Evolutionary conservation across 2,797 vertebrate genomes (phyloP).

Genomic region (Mus minutoides): DNA sequence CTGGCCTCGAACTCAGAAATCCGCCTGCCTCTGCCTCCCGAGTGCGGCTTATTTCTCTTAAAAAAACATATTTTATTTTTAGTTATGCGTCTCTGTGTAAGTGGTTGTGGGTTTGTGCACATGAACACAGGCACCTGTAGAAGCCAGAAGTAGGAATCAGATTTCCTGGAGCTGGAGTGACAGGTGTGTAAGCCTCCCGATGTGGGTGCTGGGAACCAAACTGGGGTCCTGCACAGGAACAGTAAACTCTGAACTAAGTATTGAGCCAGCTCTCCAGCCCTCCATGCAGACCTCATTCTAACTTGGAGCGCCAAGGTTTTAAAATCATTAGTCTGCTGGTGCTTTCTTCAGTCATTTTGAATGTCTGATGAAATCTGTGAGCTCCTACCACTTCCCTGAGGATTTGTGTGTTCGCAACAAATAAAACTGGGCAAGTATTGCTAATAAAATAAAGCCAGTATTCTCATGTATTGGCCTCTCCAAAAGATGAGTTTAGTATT

Average conservation of each 20-base stretch:
- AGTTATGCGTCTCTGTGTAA: too few relatives aligned
- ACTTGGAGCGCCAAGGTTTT: constrained; percentile 25
- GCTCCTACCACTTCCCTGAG: neutral
- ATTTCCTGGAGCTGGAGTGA: neutral
- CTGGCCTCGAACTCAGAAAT: neutral
- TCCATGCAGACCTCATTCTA: neutral
- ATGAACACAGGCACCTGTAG: neutral
- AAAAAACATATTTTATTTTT: too few relatives aligned
- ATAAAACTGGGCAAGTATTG: neutral
- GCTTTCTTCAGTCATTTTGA: constrained; percentile 14
- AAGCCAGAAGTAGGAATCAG: neutral
- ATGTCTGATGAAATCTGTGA: constrained; percentile 9
- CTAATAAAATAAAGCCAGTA: constrained; percentile 24
- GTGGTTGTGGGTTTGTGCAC: too few relatives aligned
- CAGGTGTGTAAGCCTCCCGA: neutral
- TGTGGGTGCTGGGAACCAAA: neutral
- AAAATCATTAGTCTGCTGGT: neutral
- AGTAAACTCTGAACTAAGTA: neutral
- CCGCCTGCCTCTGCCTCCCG: too few relatives aligned
- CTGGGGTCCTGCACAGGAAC: neutral
- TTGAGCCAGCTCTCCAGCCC: neutral
- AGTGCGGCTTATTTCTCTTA: too few relatives aligned
- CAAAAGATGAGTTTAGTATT: neutral
- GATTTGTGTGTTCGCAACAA: neutral
- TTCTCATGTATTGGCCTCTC: neutral